Evolutionary conservation across 2,888 invertebrate genomes (phyloP).

Genomic region (Prenolepis imparis): DNA sequence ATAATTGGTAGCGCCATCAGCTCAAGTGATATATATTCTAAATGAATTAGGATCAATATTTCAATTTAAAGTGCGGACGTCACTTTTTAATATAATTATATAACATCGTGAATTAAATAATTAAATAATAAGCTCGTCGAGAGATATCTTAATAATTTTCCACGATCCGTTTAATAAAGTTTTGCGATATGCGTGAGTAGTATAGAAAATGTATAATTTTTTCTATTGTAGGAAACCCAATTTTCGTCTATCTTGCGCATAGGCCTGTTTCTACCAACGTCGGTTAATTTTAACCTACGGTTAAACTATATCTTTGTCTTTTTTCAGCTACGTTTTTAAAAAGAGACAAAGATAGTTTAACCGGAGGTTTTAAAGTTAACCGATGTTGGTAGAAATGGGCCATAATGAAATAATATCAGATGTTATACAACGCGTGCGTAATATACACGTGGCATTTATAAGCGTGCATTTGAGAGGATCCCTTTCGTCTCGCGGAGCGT

Average conservation of each 20-base stretch:
- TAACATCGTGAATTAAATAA: not conserved
- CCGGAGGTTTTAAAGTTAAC: too few relatives aligned
- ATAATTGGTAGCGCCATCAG: not conserved
- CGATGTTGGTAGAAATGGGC: too few relatives aligned
- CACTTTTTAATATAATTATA: not conserved
- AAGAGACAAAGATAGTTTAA: too few relatives aligned
- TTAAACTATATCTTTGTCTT: too few relatives aligned
- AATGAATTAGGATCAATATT: conserved; percentile 8
- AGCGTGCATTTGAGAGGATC: conserved; percentile 40
- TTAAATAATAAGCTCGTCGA: not conserved
- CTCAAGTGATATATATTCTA: not conserved
- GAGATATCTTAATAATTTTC: not conserved
- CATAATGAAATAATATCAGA: conserved; percentile 23
- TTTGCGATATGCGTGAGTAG: not conserved
- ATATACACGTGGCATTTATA: not conserved
- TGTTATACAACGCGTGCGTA: conserved; percentile 12
- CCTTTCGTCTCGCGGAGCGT: conserved; percentile 13
- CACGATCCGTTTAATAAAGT: not conserved
- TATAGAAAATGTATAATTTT: not conserved
- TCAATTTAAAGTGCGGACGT: not conserved
- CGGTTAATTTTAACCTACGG: too few relatives aligned
- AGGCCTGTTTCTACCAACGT: too few relatives aligned
- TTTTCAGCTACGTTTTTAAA: too few relatives aligned
- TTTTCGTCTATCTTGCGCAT: too few relatives aligned
- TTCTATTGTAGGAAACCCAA: not conserved